phyloP scores from a whole-genome alignment of 1,140 invertebrate species.

The Caenorhabditis brenneri region DNA sequence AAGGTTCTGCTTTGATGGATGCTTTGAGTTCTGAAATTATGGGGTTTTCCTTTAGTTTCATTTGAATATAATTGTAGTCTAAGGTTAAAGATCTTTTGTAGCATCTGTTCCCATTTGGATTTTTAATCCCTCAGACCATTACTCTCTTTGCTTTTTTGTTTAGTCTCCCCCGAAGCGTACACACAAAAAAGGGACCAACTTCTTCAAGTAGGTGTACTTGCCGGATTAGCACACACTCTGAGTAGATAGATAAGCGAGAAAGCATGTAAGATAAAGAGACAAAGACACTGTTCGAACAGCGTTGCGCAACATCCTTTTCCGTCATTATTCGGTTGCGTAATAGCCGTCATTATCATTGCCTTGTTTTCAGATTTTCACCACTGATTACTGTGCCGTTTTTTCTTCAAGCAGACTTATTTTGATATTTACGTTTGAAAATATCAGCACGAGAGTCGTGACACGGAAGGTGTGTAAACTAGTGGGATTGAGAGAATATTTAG shows the following conservation, averaged over 20 bases:
- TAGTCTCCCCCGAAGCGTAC: constrained; percentile 17
- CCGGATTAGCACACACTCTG: constrained; percentile 26
- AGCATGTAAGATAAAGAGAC: background rate
- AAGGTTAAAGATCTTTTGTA: background rate
- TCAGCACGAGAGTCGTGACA: no score
- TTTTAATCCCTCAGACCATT: background rate
- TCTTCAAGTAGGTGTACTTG: constrained; percentile 32
- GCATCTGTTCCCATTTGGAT: background rate
- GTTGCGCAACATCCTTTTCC: constrained; percentile 35
- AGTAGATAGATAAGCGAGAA: background rate
- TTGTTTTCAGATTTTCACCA: background rate
- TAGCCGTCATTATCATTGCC: background rate
- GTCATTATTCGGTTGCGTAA: constrained; percentile 25
- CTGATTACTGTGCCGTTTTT: background rate
- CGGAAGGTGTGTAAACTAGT: background rate
- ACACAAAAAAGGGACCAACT: constrained; percentile 1
- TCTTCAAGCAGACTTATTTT: background rate
- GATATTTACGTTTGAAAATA: background rate
- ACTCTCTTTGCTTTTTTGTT: background rate
- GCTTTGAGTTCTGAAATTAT: constrained; percentile 24
- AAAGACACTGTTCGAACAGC: background rate
- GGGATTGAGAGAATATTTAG: background rate
- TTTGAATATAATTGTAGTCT: background rate
- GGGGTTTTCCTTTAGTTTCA: background rate
- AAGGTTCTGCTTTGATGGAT: background rate